Evolutionary conservation across 2,888 invertebrate genomes (phyloP).

Genomic region (Ariolimax columbianus): DNA sequence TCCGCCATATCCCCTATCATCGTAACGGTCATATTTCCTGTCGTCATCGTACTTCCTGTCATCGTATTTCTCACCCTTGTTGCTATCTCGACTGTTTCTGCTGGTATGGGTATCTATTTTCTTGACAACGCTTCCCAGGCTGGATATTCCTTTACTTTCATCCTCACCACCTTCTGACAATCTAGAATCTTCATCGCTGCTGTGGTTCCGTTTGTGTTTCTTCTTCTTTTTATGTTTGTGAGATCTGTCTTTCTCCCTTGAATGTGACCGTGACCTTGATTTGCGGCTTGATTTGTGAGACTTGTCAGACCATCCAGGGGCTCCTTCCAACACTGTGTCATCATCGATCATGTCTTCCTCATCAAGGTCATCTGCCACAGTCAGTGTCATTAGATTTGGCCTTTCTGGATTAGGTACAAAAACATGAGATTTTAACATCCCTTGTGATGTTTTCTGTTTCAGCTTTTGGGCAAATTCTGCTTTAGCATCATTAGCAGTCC

Average conservation of each 20-base stretch:
- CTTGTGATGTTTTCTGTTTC: conserved; percentile 66
- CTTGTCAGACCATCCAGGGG: conserved; percentile 23
- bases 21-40: conserved; percentile 41
- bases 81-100: conserved; percentile 48
- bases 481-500: conserved; percentile 60
- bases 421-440: conserved; percentile 55
- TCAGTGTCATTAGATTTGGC: conserved; percentile 62
- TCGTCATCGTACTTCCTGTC: conserved; percentile 42
- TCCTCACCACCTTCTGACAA: conserved; percentile 28
- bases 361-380: conserved; percentile 53
- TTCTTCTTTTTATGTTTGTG: conserved; percentile 50
- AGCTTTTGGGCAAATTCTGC: conserved; percentile 73
- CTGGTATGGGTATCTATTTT: conserved; percentile 34
- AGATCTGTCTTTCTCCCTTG: conserved; percentile 44
- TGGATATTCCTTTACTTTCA: conserved; percentile 24
- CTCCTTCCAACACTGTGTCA: conserved; percentile 41
- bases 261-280: conserved; percentile 32
- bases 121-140: conserved; percentile 46
- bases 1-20: conserved; percentile 25
- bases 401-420: conserved; percentile 56
- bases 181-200: conserved; percentile 45
- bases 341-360: conserved; percentile 52
- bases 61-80: conserved; percentile 35
- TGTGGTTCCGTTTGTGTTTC: conserved; percentile 46
- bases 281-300: conserved; percentile 28